Conservation (phyloP, 2,113 vertebrate species). For the Formicarius rufipectus region DNA sequence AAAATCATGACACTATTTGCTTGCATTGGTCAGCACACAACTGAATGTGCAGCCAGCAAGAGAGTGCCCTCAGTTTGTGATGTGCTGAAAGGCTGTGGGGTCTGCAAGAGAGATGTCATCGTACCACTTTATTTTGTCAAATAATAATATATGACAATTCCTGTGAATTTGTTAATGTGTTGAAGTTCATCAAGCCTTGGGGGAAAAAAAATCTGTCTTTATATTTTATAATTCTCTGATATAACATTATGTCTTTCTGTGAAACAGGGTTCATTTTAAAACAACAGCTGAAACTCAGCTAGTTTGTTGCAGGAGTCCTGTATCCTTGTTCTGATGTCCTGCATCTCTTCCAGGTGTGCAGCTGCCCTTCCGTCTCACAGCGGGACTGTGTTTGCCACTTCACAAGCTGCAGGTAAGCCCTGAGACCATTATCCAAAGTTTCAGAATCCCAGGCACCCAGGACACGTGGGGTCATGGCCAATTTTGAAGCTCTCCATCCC, state of each 20-base stretch:
- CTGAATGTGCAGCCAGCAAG: background rate
- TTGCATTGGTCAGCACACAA: background rate
- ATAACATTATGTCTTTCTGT: background rate
- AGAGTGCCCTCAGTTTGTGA: background rate
- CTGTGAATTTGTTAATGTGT: background rate
- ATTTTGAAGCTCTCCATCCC: background rate
- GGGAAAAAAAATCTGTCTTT: background rate
- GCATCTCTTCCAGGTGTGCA: background rate
- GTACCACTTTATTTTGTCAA: background rate
- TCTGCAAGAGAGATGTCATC: background rate
- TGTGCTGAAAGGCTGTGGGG: background rate
- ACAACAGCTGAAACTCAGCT: background rate
- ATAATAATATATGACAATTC: too few species aligned
- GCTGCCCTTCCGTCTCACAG: background rate
- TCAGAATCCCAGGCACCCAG: background rate
- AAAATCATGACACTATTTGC: background rate
- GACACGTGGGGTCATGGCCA: accelerated
- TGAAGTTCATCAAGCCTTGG: background rate
- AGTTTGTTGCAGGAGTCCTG: accelerated
- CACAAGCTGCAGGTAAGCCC: constrained; percentile 1
- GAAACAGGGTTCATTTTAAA: background rate
- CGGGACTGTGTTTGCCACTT: background rate
- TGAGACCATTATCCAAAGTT: background rate
- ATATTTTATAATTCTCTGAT: background rate
- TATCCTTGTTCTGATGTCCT: background rate